These are phyloP conservation scores for Poecilia wingei DNA, from an alignment of 2,797 vertebrate species.

Conservation along the genomic window DNA sequence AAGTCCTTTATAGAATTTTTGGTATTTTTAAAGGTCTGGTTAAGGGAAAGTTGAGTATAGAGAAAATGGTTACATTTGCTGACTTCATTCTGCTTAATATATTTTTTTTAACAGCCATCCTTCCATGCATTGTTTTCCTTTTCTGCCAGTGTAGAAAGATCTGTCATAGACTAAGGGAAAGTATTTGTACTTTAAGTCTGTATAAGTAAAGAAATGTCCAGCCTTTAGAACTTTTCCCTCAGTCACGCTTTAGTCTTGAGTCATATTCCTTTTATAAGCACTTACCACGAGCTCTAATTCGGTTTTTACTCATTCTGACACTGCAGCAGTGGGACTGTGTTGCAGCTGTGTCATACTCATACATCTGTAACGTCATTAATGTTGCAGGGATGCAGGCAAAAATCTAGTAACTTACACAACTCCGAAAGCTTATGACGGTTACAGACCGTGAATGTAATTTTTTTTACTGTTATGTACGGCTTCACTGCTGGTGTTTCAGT, in stretches of 20 bases:
- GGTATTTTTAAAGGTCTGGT: not conserved
- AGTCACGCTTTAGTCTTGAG: slow-evolving; percentile 18
- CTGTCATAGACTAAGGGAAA: not conserved
- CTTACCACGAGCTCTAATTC: not conserved
- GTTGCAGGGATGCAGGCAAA: not conserved
- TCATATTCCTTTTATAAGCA: not conserved
- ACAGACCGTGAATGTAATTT: not conserved
- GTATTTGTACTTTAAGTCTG: not conserved
- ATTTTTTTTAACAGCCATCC: not conserved
- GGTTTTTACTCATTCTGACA: not conserved
- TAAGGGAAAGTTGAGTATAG: not conserved
- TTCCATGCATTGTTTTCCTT: not conserved
- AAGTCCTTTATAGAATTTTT: not conserved
- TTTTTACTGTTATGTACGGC: not conserved
- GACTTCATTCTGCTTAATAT: not conserved
- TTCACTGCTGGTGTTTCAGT: slow-evolving; percentile 1
- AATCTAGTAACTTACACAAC: not conserved
- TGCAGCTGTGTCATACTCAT: not conserved
- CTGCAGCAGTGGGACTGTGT: not conserved
- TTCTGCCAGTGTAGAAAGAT: not conserved
- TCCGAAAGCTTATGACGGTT: not conserved
- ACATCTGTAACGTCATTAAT: not conserved
- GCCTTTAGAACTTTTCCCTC: slow-evolving; percentile 9
- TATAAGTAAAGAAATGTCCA: not conserved
- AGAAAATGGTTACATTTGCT: not conserved